These are phyloP conservation scores for Drosophila arawakana DNA, from an alignment of 1,140 invertebrate genomes.

Conservation along the genomic window DNA sequence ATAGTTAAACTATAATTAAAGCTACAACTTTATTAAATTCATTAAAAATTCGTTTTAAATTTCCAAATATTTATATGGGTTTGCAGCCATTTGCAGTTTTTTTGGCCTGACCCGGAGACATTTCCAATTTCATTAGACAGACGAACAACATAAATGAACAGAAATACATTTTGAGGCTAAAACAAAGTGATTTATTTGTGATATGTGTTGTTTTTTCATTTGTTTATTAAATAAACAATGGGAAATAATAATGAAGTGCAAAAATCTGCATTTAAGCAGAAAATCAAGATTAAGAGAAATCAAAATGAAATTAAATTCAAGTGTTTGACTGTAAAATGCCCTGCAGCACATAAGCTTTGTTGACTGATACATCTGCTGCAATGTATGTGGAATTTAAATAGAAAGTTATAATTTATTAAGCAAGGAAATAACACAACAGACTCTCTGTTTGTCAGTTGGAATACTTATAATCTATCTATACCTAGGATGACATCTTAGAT, in stretches of 20 bases:
- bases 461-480: no score
- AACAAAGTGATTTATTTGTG: conserved; percentile 9
- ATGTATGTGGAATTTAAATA: no score
- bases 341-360: background rate
- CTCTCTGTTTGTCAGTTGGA: no score
- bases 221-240: conserved; percentile 6
- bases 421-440: background rate
- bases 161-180: background rate
- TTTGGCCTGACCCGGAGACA: background rate
- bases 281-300: no score
- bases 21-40: background rate
- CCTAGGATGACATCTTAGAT: no score
- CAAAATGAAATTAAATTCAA: background rate
- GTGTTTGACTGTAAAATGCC: background rate
- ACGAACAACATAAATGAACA: background rate
- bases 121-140: background rate
- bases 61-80: background rate
- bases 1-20: background rate
- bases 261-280: background rate
- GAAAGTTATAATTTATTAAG: no score
- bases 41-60: background rate
- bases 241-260: background rate
- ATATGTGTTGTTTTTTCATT: background rate
- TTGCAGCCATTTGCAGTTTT: background rate
- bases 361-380: no score